Conservation (phyloP, 2,797 vertebrate genomes). For the Spatula clypeata region DNA sequence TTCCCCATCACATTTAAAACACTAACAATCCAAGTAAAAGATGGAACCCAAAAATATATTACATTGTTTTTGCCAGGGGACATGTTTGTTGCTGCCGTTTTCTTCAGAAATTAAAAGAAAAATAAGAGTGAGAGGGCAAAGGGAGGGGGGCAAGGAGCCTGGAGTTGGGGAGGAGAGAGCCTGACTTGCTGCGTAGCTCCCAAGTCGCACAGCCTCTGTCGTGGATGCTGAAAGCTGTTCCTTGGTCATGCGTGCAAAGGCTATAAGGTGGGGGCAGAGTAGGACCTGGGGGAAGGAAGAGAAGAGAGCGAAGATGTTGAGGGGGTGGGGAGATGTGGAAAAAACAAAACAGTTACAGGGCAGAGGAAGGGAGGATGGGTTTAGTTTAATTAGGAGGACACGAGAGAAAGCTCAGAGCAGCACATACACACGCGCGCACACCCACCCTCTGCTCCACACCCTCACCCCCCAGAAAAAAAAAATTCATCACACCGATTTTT, state of each 20-base stretch:
- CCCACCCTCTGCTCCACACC: constrained; percentile 67
- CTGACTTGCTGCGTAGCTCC: background rate
- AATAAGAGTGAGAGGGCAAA: background rate
- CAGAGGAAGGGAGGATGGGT: constrained; percentile 21
- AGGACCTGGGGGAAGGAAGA: constrained; percentile 42
- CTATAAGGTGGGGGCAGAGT: constrained; percentile 19
- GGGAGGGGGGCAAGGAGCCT: background rate
- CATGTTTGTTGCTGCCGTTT: background rate
- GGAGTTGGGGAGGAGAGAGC: background rate
- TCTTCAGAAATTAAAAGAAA: background rate
- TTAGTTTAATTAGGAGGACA: constrained; percentile 57
- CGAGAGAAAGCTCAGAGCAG: background rate
- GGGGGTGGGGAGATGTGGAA: background rate
- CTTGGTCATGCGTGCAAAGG: constrained; percentile 30
- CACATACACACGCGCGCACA: background rate
- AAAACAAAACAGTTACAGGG: constrained; percentile 42
- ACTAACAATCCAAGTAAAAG: background rate
- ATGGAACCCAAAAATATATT: background rate
- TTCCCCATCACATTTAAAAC: background rate
- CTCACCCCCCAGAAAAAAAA: constrained; percentile 59
- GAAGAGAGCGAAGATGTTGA: background rate
- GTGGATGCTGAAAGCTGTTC: constrained; percentile 10
- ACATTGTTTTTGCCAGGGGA: background rate
- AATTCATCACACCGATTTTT: constrained; percentile 82
- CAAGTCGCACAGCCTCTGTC: background rate